These are phyloP conservation scores for Villa cingulata DNA, from an alignment of 2,888 invertebrate species.

Conservation along the genomic window DNA sequence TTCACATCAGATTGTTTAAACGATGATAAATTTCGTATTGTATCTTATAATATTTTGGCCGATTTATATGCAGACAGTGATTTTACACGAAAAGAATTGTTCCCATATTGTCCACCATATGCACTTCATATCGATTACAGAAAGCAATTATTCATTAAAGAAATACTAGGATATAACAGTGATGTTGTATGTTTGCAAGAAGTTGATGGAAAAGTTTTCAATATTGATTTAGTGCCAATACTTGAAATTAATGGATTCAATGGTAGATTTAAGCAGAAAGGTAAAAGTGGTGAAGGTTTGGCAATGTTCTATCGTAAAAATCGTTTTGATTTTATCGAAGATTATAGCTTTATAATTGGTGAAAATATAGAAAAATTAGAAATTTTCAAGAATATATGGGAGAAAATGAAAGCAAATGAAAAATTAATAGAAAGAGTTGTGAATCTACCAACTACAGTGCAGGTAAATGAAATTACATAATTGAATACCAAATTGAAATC, in stretches of 20 bases:
- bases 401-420: slow-evolving; percentile 43
- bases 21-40: slow-evolving; percentile 46
- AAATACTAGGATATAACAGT: slow-evolving; percentile 68
- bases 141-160: slow-evolving; percentile 71
- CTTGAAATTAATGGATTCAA: slow-evolving; percentile 42
- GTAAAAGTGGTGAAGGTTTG: slow-evolving; percentile 63
- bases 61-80: slow-evolving; percentile 83
- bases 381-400: slow-evolving; percentile 46
- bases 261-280: slow-evolving; percentile 57
- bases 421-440: slow-evolving; percentile 44
- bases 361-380: slow-evolving; percentile 42
- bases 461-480: slow-evolving; percentile 31
- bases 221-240: slow-evolving; percentile 47
- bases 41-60: slow-evolving; percentile 83
- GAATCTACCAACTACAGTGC: slow-evolving; percentile 52
- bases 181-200: slow-evolving; percentile 89
- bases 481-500: not conserved
- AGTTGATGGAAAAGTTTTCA: slow-evolving; percentile 69
- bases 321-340: slow-evolving; percentile 49
- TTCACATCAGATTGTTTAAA: slow-evolving; percentile 48
- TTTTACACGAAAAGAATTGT: slow-evolving; percentile 53
- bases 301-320: slow-evolving; percentile 59
- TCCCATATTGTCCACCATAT: slow-evolving; percentile 73
- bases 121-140: slow-evolving; percentile 74
- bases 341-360: slow-evolving; percentile 44